Evolutionary conservation across 2,113 vertebrate species (phyloP), one percentile per base, ranked within the genome.

Genomic region (Arvicanthis niloticus): DNA sequence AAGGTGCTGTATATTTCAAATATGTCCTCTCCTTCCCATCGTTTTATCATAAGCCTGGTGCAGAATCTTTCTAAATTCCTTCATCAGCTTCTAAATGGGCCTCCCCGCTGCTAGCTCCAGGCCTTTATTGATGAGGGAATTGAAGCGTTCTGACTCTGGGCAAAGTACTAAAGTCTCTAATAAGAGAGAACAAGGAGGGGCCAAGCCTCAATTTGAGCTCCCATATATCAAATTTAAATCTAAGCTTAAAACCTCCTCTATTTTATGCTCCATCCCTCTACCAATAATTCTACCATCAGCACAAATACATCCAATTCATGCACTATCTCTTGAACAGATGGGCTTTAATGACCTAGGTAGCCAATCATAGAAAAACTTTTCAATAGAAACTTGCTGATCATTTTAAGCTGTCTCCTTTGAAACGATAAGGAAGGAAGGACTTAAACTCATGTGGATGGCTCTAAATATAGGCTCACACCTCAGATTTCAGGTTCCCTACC

Each of bases 191-290:
- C 13, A 77, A 29, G 37, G 51, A 89, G 53, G 6, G 12, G 72
- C 19, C 87, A 56, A 96, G 48, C 17, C 45, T 90, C 16, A 3
- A 82, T 68, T 73, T 91, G 81, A 96, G 67, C 40, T 77, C n/a
- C 81, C 65, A 45, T 67, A 60, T 91, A 91, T 84, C 62, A 80
- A 94, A 48, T 88, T 87, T 91, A 94, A 96, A 93, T 53, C 45
- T 40, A 40, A 91, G 22, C 8, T 40, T n/a, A 80, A 51, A 67
- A 82, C 29, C 19, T 94, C 37, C 24, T 94, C 40, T 84, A 12
- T 40, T 68, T 15, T 48, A 7, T 89, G 8, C 4, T n/a, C 9
- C 0, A 6, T 21, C 40, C 42, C 24, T 94, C 22, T 84, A 56
- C 12, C 70, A 58, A 48, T 68, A 24, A 7, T 26, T 84, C 31